Evolutionary conservation across 2,888 invertebrate genomes (phyloP).

Genomic region (Hofmannophila pseudospretella): DNA sequence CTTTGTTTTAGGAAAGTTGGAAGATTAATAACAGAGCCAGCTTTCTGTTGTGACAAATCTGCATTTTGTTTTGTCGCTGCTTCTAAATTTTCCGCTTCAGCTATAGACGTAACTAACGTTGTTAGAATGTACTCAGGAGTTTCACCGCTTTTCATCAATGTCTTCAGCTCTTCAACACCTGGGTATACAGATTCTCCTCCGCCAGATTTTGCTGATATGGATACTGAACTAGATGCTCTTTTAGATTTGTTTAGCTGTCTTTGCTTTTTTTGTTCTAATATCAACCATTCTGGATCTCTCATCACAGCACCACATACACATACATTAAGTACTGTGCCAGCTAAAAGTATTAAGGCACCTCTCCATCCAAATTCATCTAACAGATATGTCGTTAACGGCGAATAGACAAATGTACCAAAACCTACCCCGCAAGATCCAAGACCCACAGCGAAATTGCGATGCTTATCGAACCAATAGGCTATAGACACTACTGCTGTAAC

Average conservation of each 20-base stretch:
- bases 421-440: constrained; percentile 93
- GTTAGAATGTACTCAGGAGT: constrained; percentile 82
- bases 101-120: constrained; percentile 78
- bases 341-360: constrained; percentile 85
- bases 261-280: constrained; percentile 80
- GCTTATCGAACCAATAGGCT: constrained; percentile 95
- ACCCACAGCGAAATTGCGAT: constrained; percentile 90
- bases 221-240: constrained; percentile 71
- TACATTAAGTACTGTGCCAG: constrained; percentile 91
- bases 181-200: constrained; percentile 79
- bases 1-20: constrained; percentile 87
- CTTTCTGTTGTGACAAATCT: constrained; percentile 57
- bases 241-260: constrained; percentile 69
- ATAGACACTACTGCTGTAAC: constrained; percentile 94
- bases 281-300: constrained; percentile 92
- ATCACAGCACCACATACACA: constrained; percentile 92
- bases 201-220: constrained; percentile 72
- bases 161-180: constrained; percentile 81
- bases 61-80: constrained; percentile 66
- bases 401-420: constrained; percentile 92
- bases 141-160: constrained; percentile 83
- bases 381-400: constrained; percentile 88
- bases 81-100: constrained; percentile 68
- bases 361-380: constrained; percentile 89
- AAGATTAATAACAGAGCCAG: constrained; percentile 85